phyloP scores from a whole-genome alignment of 2,113 vertebrate genomes.

The Muntiacus reevesi region DNA sequence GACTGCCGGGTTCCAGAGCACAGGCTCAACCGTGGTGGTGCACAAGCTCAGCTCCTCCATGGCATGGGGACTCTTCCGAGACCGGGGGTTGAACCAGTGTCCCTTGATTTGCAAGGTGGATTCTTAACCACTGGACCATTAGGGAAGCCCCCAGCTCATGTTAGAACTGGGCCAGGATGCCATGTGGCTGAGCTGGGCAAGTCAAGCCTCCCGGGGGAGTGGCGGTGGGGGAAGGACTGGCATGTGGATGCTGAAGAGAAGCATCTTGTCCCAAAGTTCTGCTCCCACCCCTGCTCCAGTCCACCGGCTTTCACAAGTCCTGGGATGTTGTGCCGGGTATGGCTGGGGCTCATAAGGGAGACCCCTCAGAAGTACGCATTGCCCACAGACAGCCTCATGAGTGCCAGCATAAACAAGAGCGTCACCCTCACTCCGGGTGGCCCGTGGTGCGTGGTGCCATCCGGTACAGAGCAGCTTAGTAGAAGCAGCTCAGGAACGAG shows the following conservation, averaged over 20 bases:
- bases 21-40: background rate
- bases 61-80: background rate
- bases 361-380: rapidly evolving
- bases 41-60: background rate
- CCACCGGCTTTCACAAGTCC: background rate
- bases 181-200: rapidly evolving
- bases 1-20: background rate
- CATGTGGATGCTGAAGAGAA: rapidly evolving
- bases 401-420: rapidly evolving
- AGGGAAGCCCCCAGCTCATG: background rate
- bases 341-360: background rate
- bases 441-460: rapidly evolving
- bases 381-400: background rate
- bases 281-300: background rate
- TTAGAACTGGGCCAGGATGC: background rate
- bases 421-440: rapidly evolving
- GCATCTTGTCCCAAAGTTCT: background rate
- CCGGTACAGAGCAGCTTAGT: rapidly evolving
- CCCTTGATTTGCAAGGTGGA: background rate
- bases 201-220: rapidly evolving
- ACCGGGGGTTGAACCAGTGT: background rate
- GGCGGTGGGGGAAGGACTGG: too few relatives aligned
- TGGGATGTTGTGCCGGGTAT: background rate
- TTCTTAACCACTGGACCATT: background rate
- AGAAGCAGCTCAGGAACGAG: background rate